Conservation (phyloP, 2,888 invertebrate genomes). For the Galeruca laticollis region DNA sequence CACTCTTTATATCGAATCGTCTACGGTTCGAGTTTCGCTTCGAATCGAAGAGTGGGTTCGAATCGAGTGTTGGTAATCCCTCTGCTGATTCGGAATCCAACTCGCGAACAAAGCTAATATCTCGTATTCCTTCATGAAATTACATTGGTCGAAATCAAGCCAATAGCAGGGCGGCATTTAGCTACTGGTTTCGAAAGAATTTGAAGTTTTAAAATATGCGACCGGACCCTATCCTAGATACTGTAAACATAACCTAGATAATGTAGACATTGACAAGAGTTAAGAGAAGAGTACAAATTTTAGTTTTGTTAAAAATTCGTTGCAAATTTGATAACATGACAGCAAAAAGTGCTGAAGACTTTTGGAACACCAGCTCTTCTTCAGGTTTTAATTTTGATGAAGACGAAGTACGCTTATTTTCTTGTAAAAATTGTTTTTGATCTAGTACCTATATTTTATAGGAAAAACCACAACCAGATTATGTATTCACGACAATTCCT, state of each 20-base stretch:
- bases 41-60: no score
- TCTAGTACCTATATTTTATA: constrained; percentile 19
- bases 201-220: no score
- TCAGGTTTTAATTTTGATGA: constrained; percentile 84
- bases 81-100: no score
- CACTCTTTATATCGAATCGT: no score
- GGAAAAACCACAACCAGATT: constrained; percentile 30
- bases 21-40: no score
- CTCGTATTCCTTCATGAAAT: no score
- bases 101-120: no score
- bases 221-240: no score
- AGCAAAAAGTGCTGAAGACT: constrained; percentile 72
- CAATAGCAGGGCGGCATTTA: no score
- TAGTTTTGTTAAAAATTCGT: neutral
- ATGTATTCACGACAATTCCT: constrained; percentile 33
- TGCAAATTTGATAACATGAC: constrained; percentile 35
- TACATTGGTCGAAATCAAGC: no score
- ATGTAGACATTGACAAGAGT: constrained; percentile 7
- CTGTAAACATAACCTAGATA: constrained; percentile 26
- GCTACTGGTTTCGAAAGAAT: no score
- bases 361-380: constrained; percentile 83
- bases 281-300: neutral
- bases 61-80: no score
- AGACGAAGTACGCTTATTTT: constrained; percentile 68
- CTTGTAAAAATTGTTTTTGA: constrained; percentile 2